Evolutionary conservation across 1,140 invertebrate genomes (phyloP), one percentile per base, ranked within the genome.

Genomic region (Neomicropteryx cornuta): DNA sequence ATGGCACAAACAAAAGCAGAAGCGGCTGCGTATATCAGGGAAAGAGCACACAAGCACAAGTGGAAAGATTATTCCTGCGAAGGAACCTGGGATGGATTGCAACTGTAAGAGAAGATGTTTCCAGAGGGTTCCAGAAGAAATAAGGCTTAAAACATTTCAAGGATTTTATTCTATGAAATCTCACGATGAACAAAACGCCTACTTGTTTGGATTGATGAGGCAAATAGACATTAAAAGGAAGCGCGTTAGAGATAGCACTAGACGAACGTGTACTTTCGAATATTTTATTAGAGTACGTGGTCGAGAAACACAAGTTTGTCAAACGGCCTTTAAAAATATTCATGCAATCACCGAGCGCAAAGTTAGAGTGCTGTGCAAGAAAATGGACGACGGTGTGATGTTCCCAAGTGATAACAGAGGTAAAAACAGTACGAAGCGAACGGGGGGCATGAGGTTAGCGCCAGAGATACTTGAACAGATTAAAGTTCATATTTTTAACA

Each of bases 1-100:
- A 63, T 73, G 70, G 70, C 68, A 71, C 55, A 70, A 70, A 53
- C 68, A 70, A 56, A 71, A 70, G 50, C 66, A 70, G 49, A 73
- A 72, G 50, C 56, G 68, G 20, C 53, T 70, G 31, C 59, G 70
- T 44, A 67, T 73, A 36, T 68, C 70, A 14, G 70, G 70, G 11
- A 46, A 70, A 42, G 64, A 70, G 42, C 70, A 73, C 41, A 60
- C 70, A 54, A 72, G 70, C 50, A 68, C 67, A 48, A 71, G 70
- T 51, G 70, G 70, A 44, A 66, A 71, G 52, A 35, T 71, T 14
- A 63, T 71, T 13, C 59, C 62, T 3, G 61, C 63, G 19, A 71
- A 69, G 47, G 58, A 61, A 41, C 68, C 69, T 3, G 70, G 70
- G 0, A 55, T 62, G 17, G 68, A 71, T 43, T 73, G 70, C 42